phyloP scores from a whole-genome alignment of 2,797 vertebrate genomes.

The Sardinella longiceps region DNA sequence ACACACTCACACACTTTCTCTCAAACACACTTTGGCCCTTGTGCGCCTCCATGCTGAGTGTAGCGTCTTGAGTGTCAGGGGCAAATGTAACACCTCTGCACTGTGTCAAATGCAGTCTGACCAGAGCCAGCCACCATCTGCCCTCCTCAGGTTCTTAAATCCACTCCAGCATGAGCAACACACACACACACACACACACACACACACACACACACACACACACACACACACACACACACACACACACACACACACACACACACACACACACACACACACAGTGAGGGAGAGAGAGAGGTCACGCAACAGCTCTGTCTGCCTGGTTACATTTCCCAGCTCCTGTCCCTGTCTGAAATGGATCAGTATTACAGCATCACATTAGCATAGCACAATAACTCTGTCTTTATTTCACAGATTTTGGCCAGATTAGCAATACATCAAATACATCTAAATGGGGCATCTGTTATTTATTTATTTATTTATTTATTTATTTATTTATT shows the following conservation, averaged over 20 bases:
- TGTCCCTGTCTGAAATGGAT: neutral
- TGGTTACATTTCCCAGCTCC: neutral
- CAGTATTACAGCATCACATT: neutral
- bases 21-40: neutral
- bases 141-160: slow-evolving; percentile 13
- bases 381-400: neutral
- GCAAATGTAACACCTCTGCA: slow-evolving; percentile 6
- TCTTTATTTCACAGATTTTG: neutral
- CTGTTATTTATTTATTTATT: too few relatives aligned
- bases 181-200: slow-evolving; percentile 5
- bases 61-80: slow-evolving; percentile 6
- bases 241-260: too few relatives aligned
- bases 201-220: slow-evolving; percentile 8
- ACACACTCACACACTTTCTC: slow-evolving; percentile 28
- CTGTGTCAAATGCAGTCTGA: neutral
- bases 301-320: neutral
- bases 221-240: slow-evolving; percentile 15
- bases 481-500: neutral
- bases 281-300: too few relatives aligned
- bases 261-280: too few relatives aligned
- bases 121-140: neutral
- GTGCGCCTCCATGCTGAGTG: neutral
- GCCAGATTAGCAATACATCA: neutral
- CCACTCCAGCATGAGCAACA: neutral
- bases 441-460: neutral